Evolutionary conservation across 2,113 vertebrate genomes (phyloP).

Genomic region (Cyphomyrus discorhynchus): DNA sequence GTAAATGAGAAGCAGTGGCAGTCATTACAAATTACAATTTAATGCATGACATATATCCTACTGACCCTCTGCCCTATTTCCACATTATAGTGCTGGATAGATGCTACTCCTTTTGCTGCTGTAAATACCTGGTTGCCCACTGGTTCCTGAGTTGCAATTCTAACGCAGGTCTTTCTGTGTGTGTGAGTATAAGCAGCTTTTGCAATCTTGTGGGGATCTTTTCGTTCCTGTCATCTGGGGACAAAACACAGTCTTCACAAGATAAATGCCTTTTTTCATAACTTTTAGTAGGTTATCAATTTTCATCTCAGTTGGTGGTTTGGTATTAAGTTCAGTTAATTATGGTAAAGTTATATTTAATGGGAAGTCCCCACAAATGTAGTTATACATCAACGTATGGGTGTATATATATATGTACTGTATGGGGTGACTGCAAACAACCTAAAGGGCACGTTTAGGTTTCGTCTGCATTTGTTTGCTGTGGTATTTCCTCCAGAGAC

Average conservation of each 20-base stretch:
- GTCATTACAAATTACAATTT: neutral
- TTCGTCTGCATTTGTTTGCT: neutral
- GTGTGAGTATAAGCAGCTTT: neutral
- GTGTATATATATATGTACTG: neutral
- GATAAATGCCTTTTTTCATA: neutral
- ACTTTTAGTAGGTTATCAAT: neutral
- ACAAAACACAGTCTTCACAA: neutral
- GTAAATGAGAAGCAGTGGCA: conserved; percentile 15
- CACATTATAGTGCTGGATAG: neutral
- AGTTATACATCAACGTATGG: neutral
- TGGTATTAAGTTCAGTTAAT: neutral
- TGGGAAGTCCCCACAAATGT: neutral
- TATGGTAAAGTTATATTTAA: neutral
- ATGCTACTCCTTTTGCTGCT: neutral
- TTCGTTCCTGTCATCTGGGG: neutral
- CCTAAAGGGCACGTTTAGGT: neutral
- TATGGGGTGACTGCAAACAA: conserved; percentile 1
- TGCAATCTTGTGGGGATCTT: neutral
- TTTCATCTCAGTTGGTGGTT: neutral
- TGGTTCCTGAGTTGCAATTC: neutral
- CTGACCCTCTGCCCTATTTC: neutral
- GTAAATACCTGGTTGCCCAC: neutral
- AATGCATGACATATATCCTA: conserved; percentile 12
- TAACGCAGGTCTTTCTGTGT: neutral
- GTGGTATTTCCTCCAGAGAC: neutral